A percentile compares a stretch with the other conserved stretches of the same genome.
These are phyloP conservation scores for Tamias sibiricus DNA, from an alignment of 2,113 vertebrate genomes.

Conservation along the genomic window DNA sequence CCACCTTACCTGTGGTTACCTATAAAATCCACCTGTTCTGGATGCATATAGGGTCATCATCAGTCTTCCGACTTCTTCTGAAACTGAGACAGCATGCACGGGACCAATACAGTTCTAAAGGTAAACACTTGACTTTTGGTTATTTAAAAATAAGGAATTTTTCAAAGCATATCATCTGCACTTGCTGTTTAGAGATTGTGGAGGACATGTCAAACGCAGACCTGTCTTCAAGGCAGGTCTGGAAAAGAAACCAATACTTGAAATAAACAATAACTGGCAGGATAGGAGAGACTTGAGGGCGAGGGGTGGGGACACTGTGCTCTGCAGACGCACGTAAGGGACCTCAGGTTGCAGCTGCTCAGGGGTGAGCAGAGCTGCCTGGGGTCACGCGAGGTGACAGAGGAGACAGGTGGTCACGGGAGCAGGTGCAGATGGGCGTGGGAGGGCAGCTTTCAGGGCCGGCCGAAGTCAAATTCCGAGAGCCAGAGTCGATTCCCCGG, in stretches of 20 bases:
- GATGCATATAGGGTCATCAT: neutral
- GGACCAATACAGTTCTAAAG: neutral
- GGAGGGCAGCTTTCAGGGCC: neutral
- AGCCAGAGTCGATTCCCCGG: neutral
- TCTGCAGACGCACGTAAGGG: neutral
- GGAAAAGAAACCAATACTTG: neutral
- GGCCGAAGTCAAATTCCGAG: neutral
- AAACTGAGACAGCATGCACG: neutral
- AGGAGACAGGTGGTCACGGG: neutral
- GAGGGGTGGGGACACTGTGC: too few relatives aligned
- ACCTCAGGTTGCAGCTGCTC: rapidly evolving
- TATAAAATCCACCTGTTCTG: neutral
- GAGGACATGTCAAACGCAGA: neutral
- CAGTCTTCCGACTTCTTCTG: neutral
- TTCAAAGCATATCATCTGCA: neutral
- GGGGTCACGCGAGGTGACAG: too few relatives aligned
- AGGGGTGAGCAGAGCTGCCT: rapidly evolving
- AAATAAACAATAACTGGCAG: too few relatives aligned
- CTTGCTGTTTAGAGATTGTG: neutral
- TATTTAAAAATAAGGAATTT: neutral
- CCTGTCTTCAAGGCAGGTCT: neutral
- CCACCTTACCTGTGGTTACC: too few relatives aligned
- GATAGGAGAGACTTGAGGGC: rapidly evolving
- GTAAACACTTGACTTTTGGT: neutral
- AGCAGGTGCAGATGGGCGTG: neutral